Evolutionary conservation across 2,797 vertebrate species (phyloP), one percentile per base, ranked within the genome.

Genomic region (Salmo trutta): DNA sequence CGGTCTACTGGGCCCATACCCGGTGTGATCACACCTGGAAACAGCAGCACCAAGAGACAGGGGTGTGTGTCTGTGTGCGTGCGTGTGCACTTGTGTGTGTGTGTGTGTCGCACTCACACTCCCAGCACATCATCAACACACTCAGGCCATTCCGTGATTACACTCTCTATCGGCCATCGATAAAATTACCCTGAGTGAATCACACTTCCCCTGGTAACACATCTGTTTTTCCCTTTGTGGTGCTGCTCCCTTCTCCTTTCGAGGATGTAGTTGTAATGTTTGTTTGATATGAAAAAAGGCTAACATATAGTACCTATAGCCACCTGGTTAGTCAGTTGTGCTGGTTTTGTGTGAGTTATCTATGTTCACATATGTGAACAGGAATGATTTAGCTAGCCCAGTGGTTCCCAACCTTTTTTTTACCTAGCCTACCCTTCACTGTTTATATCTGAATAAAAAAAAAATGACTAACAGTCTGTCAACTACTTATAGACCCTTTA

Each of bases 1-100:
- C 86, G 86, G 77, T 84, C 90, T 90, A 77, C 81, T 86, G 91
- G 85, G 88, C 85, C 80, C 75, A 82, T 88, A 88, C 89, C 83
- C 88, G 85, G 89, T 90, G 92, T 82, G 88, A 93, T 93, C 92
- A 87, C 91, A 89, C 91, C 84, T 89, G 84, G 77, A 85, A 82
- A 78, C 1, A 47, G 16, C 70, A 54, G 71, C 27, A 51, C 71
- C 51, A 47, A n/a, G 74, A 33, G 67, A 54, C 67, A 56, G 27
- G 71, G 53, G 51, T 19, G 51, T 36, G 71, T 21, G 72, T 77
- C 27, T 74, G 74, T 76, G 70, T 59, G 64, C 77, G 75, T 73
- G 75, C 73, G 69, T 82, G 36, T 56, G 74, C 54, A 77, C 64
- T 24, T 76, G 74, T 68, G 27, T 79, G 80, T 56, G 71, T 24